Conservation (phyloP, 1,140 invertebrate genomes). For the Hylaeus anthracinus region DNA sequence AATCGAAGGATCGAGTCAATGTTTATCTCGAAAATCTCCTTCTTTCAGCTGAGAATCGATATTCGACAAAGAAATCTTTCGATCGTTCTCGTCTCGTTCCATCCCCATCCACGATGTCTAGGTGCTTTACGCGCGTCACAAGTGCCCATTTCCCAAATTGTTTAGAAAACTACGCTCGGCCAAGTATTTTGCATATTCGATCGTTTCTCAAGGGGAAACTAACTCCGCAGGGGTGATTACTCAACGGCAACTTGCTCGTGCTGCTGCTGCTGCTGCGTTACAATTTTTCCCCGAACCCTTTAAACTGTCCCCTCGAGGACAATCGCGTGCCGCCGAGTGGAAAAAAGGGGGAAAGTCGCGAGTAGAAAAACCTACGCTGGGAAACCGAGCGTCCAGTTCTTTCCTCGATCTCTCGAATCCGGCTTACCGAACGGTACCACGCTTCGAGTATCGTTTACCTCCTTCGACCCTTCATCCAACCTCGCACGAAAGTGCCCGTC, state of each 20-base stretch:
- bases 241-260: slow-evolving; percentile 17
- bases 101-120: neutral
- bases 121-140: neutral
- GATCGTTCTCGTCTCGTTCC: slow-evolving; percentile 2
- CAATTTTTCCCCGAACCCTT: slow-evolving; percentile 43
- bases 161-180: slow-evolving; percentile 23
- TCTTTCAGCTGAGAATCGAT: no score
- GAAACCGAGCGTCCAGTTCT: slow-evolving; percentile 19
- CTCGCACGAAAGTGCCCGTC: slow-evolving; percentile 1
- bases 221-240: slow-evolving; percentile 41
- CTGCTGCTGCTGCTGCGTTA: neutral
- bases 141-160: slow-evolving; percentile 31
- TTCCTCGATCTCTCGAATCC: slow-evolving; percentile 1
- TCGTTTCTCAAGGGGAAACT: neutral
- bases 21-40: slow-evolving; percentile 1
- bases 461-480: neutral
- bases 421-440: neutral
- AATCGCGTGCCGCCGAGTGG: slow-evolving; percentile 34
- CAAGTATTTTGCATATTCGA: slow-evolving; percentile 32
- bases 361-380: slow-evolving; percentile 4
- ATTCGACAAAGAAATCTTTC: no score
- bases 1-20: neutral
- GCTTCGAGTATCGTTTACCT: neutral
- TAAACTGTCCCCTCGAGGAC: slow-evolving; percentile 3
- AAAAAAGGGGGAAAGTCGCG: slow-evolving; percentile 11